phyloP scores from a whole-genome alignment of 2,797 vertebrate species.

The Emys orbicularis region DNA sequence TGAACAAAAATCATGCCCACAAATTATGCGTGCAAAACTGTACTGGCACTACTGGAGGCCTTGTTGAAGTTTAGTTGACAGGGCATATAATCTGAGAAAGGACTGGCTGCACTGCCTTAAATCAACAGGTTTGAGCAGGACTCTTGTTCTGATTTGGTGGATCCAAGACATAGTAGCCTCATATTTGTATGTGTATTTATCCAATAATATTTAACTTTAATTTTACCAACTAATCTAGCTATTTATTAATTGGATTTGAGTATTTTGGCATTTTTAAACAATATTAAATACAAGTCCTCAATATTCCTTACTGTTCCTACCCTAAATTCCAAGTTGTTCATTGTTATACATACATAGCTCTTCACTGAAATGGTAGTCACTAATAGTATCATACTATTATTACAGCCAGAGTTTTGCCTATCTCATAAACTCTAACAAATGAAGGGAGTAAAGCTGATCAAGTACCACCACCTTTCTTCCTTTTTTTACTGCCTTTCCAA shows the following conservation, averaged over 20 bases:
- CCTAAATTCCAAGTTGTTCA: not conserved
- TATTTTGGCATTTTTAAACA: not conserved
- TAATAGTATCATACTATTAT: not conserved
- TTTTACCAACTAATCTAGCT: not conserved
- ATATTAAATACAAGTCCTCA: not conserved
- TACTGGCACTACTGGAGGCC: not conserved
- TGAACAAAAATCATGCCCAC: not conserved
- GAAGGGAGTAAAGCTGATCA: slow-evolving; percentile 49
- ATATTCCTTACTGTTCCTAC: not conserved
- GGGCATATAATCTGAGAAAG: not conserved
- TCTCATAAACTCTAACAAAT: not conserved
- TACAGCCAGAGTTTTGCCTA: not conserved
- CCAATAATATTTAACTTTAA: not conserved
- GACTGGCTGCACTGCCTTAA: not conserved
- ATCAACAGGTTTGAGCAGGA: not conserved
- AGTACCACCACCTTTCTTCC: slow-evolving; percentile 69
- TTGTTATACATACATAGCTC: not conserved
- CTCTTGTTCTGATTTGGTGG: not conserved
- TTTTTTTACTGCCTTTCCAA: slow-evolving; percentile 39
- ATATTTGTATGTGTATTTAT: not conserved
- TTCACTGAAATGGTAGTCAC: not conserved
- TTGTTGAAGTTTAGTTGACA: not conserved
- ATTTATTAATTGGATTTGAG: not conserved
- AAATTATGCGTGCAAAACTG: not conserved
- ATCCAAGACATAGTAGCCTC: not conserved